A percentile compares a stretch with the other conserved stretches of the same genome.
phyloP scores from a whole-genome alignment of 2,113 vertebrate species.

The Pseudorectes ferrugineus region DNA sequence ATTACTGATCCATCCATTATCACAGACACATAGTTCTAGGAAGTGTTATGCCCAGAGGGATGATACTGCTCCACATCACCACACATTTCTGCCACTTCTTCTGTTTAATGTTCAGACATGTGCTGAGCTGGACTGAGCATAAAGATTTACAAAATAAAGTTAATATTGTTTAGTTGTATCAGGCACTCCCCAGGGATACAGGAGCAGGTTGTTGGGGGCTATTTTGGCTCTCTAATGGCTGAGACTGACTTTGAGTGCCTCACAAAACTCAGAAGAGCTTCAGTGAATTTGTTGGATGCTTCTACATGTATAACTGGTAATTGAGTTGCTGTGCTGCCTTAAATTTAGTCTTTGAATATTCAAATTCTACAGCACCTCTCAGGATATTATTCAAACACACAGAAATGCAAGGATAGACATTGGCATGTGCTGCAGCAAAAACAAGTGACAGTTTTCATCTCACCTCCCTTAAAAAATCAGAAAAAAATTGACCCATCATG shows the following conservation, averaged over 20 bases:
- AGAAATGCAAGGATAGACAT: neutral
- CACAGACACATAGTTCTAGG: neutral
- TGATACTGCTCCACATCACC: neutral
- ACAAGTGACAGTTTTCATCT: conserved; percentile 1
- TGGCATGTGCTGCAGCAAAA: neutral
- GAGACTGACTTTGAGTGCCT: neutral
- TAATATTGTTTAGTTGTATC: neutral
- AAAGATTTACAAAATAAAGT: neutral
- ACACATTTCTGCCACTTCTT: neutral
- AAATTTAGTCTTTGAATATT: neutral
- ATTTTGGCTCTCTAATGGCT: neutral
- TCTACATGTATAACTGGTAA: neutral
- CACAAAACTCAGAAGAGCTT: neutral
- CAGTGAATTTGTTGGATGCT: neutral
- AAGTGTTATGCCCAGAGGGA: rapidly evolving
- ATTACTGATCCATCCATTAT: neutral
- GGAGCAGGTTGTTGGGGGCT: rapidly evolving
- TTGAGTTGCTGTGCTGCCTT: neutral
- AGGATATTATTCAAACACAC: neutral
- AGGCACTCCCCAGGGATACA: neutral
- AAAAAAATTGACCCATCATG: neutral
- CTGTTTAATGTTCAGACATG: neutral
- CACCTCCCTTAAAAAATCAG: neutral
- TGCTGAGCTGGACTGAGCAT: neutral
- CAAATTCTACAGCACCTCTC: neutral